Conservation (phyloP, 1,140 invertebrate genomes). For the Neuroterus valhalla region DNA sequence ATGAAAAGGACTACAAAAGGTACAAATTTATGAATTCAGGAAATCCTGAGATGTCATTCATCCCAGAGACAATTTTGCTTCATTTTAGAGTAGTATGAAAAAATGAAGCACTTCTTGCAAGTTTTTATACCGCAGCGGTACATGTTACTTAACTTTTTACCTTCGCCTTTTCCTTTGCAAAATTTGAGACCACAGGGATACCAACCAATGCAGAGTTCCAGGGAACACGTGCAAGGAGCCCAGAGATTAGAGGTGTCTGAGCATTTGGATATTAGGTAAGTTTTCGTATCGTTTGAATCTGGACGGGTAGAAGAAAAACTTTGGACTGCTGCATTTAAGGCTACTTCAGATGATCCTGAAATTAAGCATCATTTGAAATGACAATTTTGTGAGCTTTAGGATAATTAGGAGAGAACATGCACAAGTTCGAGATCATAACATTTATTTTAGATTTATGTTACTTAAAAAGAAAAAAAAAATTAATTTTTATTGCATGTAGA, state of each 20-base stretch:
- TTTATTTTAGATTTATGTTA: too few species aligned
- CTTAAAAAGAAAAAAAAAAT: too few species aligned
- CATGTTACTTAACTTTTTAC: constrained; percentile 77
- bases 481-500: too few species aligned
- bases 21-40: constrained; percentile 40
- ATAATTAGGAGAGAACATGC: background rate
- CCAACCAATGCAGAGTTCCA: constrained; percentile 88
- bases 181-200: constrained; percentile 96
- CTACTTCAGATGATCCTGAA: constrained; percentile 78
- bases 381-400: constrained; percentile 4
- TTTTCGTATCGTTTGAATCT: constrained; percentile 59
- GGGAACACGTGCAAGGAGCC: constrained; percentile 84
- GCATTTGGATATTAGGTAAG: constrained; percentile 73
- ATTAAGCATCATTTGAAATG: constrained; percentile 36
- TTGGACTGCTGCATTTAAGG: constrained; percentile 75
- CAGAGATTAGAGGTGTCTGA: constrained; percentile 80
- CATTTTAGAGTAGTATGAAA: constrained; percentile 87
- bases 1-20: background rate
- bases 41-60: constrained; percentile 79
- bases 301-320: constrained; percentile 71
- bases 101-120: constrained; percentile 91
- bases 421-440: too few species aligned
- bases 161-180: constrained; percentile 85
- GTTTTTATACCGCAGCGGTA: constrained; percentile 97
- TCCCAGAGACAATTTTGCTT: constrained; percentile 93